Evolutionary conservation across 2,888 invertebrate species (phyloP).

Genomic region (Entomobrya multifasciata): DNA sequence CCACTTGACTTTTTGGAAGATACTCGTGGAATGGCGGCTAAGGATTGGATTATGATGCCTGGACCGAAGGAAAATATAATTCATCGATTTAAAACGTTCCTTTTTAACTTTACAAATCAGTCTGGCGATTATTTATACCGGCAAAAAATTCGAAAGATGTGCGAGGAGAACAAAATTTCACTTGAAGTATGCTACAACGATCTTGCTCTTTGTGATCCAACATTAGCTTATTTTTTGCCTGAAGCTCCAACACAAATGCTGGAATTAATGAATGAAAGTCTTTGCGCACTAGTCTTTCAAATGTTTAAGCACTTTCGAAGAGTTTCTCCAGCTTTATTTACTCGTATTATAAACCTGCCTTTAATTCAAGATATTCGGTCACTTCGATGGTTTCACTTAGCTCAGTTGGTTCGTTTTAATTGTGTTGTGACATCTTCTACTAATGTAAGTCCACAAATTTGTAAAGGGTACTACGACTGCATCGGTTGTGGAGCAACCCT

Average conservation of each 20-base stretch:
- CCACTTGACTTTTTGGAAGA: slow-evolving; percentile 99
- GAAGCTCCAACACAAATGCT: slow-evolving; percentile 98
- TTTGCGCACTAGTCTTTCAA: slow-evolving; percentile 85
- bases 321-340: slow-evolving; percentile 96
- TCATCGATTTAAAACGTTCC: slow-evolving; percentile 94
- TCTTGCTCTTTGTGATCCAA: slow-evolving; percentile 94
- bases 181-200: slow-evolving; percentile 96
- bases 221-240: slow-evolving; percentile 97
- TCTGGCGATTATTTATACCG: slow-evolving; percentile 91
- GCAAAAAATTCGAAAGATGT: slow-evolving; percentile 95
- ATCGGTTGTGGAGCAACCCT: slow-evolving; percentile 95
- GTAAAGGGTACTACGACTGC: slow-evolving; percentile 98
- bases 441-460: slow-evolving; percentile 96
- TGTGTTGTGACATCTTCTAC: slow-evolving; percentile 98
- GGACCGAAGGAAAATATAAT: slow-evolving; percentile 97
- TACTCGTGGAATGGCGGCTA: slow-evolving; percentile 95
- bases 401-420: slow-evolving; percentile 92
- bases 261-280: slow-evolving; percentile 96
- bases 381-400: slow-evolving; percentile 88
- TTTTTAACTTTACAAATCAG: slow-evolving; percentile 93
- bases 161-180: slow-evolving; percentile 85
- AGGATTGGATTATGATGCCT: slow-evolving; percentile 98
- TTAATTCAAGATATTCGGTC: slow-evolving; percentile 97
- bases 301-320: slow-evolving; percentile 98
- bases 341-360: slow-evolving; percentile 96